A percentile compares a stretch with the other conserved stretches of the same genome.
These are phyloP conservation scores for Miniopterus natalensis DNA, from an alignment of 2,113 vertebrate genomes.

Conservation along the genomic window DNA sequence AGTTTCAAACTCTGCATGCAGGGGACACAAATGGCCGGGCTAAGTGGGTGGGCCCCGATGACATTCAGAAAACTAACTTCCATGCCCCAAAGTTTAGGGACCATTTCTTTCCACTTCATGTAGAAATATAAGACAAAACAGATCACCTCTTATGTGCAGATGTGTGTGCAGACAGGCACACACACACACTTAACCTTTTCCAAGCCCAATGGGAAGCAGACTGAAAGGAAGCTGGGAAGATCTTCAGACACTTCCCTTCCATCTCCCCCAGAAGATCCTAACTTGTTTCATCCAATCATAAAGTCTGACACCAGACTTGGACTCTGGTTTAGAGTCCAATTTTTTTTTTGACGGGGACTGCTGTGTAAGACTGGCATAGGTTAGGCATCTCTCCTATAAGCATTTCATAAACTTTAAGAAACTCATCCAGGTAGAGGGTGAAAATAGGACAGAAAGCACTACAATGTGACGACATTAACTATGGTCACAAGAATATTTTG, in stretches of 20 bases:
- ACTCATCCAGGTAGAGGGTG: background rate
- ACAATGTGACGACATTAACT: conserved; percentile 21
- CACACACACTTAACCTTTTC: background rate
- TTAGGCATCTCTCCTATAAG: background rate
- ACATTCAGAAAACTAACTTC: background rate
- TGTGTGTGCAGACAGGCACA: accelerated
- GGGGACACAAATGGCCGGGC: background rate
- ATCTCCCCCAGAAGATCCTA: background rate
- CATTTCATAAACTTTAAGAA: conserved; percentile 18
- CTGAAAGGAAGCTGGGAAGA: background rate
- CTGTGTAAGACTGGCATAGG: background rate
- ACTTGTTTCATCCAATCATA: background rate
- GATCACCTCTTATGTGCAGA: background rate
- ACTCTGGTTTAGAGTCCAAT: background rate
- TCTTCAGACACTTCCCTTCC: background rate
- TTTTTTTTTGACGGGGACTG: background rate
- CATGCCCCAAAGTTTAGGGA: background rate
- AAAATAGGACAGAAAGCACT: background rate
- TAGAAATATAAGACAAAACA: background rate
- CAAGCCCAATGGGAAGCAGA: background rate
- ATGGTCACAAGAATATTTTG: background rate
- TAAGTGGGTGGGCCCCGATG: background rate
- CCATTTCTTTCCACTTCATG: background rate
- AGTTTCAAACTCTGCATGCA: background rate
- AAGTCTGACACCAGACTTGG: background rate